phyloP scores from a whole-genome alignment of 92 coral and sea anemone genomes.

The Blastomussa wellsi region DNA sequence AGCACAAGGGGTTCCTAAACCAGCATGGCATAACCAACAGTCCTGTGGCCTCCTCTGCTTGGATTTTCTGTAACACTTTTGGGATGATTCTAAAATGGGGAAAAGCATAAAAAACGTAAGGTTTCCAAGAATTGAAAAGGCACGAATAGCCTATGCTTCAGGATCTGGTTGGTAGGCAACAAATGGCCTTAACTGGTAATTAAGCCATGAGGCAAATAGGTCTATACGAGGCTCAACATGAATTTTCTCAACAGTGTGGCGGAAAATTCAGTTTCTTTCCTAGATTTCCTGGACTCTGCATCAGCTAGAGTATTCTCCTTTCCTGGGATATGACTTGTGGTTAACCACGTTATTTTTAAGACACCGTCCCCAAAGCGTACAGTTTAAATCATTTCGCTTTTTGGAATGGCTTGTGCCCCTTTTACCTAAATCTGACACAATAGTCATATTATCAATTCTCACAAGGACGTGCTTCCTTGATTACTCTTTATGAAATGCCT shows the following conservation, averaged over 20 bases:
- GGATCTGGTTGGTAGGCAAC: conserved; percentile 63
- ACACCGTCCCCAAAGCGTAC: conserved; percentile 58
- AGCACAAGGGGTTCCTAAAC: conserved; percentile 54
- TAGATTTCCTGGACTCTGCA: conserved; percentile 27
- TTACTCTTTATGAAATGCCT: conserved; percentile 29
- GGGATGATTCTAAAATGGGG: conserved; percentile 32
- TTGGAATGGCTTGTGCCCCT: conserved; percentile 62
- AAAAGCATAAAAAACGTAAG: conserved; percentile 37
- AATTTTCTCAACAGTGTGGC: conserved; percentile 21
- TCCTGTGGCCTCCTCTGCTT: conserved; percentile 47
- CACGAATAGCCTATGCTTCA: conserved; percentile 32
- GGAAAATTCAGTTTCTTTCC: conserved; percentile 25
- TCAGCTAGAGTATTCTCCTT: conserved; percentile 37
- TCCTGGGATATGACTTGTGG: conserved; percentile 56
- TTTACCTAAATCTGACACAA: conserved; percentile 48
- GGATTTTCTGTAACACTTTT: conserved; percentile 33
- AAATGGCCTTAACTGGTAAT: too few relatives aligned
- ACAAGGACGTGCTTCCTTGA: too few relatives aligned
- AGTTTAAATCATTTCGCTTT: conserved; percentile 25
- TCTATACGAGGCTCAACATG: conserved; percentile 40
- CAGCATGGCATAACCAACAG: conserved; percentile 55
- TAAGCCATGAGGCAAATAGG: too few relatives aligned
- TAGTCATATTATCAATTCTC: conserved; percentile 54
- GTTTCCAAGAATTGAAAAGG: conserved; percentile 36
- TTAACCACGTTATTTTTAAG: conserved; percentile 29